These are phyloP conservation scores for Apostichopus californicus DNA, from an alignment of 35 echinoderm and acorn worm species.

Conservation along the genomic window DNA sequence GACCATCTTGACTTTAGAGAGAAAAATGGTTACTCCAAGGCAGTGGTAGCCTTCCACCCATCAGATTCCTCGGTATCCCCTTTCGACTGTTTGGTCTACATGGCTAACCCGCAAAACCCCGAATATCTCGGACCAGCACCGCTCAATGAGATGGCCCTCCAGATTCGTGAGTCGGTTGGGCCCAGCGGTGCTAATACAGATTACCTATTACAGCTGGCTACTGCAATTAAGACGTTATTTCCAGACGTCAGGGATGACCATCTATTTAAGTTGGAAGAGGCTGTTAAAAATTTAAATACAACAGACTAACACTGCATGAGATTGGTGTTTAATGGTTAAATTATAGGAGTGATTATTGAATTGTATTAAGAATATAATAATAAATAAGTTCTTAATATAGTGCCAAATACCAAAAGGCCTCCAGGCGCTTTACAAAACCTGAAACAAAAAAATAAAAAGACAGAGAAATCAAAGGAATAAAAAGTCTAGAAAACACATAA, in stretches of 20 bases:
- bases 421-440: no score
- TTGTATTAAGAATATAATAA: no score
- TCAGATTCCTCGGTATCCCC: constrained; percentile 27
- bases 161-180: constrained; percentile 78
- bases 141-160: constrained; percentile 74
- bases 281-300: constrained; percentile 23
- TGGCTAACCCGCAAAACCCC: constrained; percentile 69
- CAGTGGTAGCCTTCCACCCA: constrained; percentile 69
- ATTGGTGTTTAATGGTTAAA: no score
- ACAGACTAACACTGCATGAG: neutral
- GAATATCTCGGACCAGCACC: constrained; percentile 84
- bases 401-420: no score
- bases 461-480: no score
- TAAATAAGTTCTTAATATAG: no score
- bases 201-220: constrained; percentile 77
- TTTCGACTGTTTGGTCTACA: constrained; percentile 70
- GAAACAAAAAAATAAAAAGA: no score
- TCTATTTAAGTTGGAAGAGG: constrained; percentile 82
- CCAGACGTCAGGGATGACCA: constrained; percentile 71
- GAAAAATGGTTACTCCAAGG: constrained; percentile 80
- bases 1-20: constrained; percentile 88
- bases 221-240: constrained; percentile 60
- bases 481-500: no score
- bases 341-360: no score
- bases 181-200: constrained; percentile 87